These are phyloP conservation scores for Oasisia sp. DNA, from an alignment of 2,888 invertebrate genomes.

Conservation along the genomic window DNA sequence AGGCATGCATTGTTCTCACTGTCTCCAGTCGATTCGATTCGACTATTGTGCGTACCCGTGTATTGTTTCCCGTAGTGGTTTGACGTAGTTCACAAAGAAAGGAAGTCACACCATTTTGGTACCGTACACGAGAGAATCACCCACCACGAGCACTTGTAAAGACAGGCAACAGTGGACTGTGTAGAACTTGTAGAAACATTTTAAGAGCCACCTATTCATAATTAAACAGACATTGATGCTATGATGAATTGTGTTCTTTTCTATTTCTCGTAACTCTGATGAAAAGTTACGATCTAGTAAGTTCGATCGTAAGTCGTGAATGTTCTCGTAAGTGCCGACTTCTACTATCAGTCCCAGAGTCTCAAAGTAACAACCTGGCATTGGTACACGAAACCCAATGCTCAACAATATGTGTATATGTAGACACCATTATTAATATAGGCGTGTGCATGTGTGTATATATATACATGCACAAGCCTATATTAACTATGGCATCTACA, in stretches of 20 bases:
- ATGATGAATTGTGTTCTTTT: background rate
- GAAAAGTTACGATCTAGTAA: no score
- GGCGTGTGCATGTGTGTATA: no score
- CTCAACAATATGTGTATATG: no score
- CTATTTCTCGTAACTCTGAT: background rate
- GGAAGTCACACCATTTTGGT: background rate
- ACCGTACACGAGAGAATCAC: background rate
- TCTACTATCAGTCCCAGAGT: no score
- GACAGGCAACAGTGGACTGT: background rate
- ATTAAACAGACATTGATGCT: conserved; percentile 9
- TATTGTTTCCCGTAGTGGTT: background rate
- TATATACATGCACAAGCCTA: no score
- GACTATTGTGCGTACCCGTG: background rate
- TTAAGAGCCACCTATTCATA: conserved; percentile 12
- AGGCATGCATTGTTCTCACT: background rate
- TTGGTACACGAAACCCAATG: no score
- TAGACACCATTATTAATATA: no score
- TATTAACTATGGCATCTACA: no score
- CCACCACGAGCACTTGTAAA: background rate
- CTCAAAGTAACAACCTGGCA: no score
- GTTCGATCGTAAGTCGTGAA: no score
- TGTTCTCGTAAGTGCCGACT: no score
- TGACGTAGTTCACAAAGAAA: conserved; percentile 9
- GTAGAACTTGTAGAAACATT: background rate
- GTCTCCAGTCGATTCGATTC: background rate